A percentile compares a stretch with the other conserved stretches of the same genome.
phyloP scores from a whole-genome alignment of 2,797 vertebrate species.

The Toxotes lorentzi region DNA sequence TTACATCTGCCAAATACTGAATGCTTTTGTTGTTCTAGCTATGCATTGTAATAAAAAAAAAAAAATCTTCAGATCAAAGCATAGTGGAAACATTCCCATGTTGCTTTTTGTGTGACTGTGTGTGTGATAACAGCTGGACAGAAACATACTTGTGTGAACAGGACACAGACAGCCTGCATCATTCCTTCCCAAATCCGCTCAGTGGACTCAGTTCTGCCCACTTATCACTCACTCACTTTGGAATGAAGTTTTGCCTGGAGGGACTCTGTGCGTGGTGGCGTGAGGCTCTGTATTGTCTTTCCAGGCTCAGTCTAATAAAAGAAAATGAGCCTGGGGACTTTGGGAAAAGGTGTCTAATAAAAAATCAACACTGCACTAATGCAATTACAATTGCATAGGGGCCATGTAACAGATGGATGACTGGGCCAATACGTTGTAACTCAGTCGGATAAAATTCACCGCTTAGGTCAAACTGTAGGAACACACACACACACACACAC shows the following conservation, averaged over 20 bases:
- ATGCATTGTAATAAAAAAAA: too few species aligned
- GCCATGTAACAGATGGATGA: conserved; percentile 56
- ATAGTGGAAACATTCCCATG: background rate
- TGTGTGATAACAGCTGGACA: conserved; percentile 1
- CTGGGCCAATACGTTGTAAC: conserved; percentile 40
- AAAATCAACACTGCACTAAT: conserved; percentile 73
- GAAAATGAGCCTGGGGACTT: conserved; percentile 73
- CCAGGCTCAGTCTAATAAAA: conserved; percentile 69
- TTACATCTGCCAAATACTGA: background rate
- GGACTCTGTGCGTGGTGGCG: conserved; percentile 7
- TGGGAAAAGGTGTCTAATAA: conserved; percentile 75
- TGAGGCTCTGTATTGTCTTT: conserved; percentile 63
- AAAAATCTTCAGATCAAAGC: too few species aligned
- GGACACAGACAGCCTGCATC: conserved; percentile 17
- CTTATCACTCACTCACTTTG: conserved; percentile 53
- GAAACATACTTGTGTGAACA: conserved; percentile 14
- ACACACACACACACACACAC: too few species aligned
- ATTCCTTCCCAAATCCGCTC: conserved; percentile 25
- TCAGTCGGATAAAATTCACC: conserved; percentile 45
- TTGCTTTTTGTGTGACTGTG: background rate
- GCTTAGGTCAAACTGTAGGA: conserved; percentile 23
- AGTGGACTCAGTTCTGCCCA: conserved; percentile 36
- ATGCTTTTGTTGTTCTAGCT: background rate
- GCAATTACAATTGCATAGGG: conserved; percentile 67
- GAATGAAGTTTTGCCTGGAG: conserved; percentile 62